Percentiles rank a stretch among this genome's conserved stretches.
Conservation (phyloP, 2,113 vertebrate genomes). For the Phylloscopus trochiloides region DNA sequence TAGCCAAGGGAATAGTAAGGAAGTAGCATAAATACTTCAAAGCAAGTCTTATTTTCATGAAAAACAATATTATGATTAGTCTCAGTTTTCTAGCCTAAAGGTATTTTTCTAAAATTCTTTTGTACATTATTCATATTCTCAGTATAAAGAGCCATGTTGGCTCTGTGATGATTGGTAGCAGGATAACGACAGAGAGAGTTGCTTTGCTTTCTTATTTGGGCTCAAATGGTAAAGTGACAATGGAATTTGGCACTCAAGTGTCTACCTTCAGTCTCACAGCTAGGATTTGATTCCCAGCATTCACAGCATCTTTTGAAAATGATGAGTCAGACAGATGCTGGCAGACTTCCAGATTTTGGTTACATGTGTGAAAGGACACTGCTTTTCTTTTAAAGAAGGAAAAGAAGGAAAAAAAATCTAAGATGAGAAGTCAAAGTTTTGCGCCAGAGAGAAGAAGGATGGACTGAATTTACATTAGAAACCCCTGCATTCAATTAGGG, state of each 20-base stretch:
- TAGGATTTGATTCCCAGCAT: constrained; percentile 43
- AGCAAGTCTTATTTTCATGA: constrained; percentile 56
- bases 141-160: constrained; percentile 34
- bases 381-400: not conserved
- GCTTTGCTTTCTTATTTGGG: constrained; percentile 31
- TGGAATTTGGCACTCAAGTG: constrained; percentile 31
- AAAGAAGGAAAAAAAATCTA: not conserved
- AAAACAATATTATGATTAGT: constrained; percentile 65
- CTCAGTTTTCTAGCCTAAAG: constrained; percentile 67
- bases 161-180: constrained; percentile 22
- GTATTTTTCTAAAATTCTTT: constrained; percentile 64
- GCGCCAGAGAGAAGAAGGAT: not conserved
- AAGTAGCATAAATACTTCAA: constrained; percentile 73
- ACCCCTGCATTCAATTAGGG: not conserved
- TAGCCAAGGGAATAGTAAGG: constrained; percentile 64
- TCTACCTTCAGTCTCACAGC: constrained; percentile 40
- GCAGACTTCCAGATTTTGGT: constrained; percentile 16
- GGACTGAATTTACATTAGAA: constrained; percentile 32
- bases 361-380: constrained; percentile 14
- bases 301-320: constrained; percentile 45
- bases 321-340: constrained; percentile 28
- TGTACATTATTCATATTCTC: constrained; percentile 69
- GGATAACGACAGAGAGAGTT: constrained; percentile 11
- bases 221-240: not conserved
- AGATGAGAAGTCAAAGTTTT: constrained; percentile 1